These are phyloP conservation scores for Eptatretus burgeri DNA, from an alignment of 2,113 vertebrate species.

Conservation along the genomic window DNA sequence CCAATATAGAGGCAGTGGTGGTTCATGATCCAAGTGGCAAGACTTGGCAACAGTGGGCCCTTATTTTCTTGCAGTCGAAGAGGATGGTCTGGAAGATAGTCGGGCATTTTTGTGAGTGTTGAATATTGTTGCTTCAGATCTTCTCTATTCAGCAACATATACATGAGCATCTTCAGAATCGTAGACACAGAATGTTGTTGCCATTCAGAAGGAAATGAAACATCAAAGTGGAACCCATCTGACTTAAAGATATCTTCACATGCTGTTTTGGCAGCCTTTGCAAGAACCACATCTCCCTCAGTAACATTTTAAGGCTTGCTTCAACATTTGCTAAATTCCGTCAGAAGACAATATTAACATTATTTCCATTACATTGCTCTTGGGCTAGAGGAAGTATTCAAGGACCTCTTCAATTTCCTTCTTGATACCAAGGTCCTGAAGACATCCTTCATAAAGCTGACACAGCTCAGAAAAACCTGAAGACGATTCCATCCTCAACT, in stretches of 20 bases:
- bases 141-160: background rate
- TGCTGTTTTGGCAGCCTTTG: background rate
- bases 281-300: background rate
- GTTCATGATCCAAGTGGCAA: background rate
- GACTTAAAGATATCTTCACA: background rate
- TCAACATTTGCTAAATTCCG: conserved; percentile 4
- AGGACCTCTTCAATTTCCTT: conserved; percentile 3
- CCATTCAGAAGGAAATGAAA: background rate
- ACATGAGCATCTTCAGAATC: no score
- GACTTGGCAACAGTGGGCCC: background rate
- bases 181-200: no score
- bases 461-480: conserved; percentile 2
- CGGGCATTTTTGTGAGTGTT: background rate
- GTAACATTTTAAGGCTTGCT: background rate
- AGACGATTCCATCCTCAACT: background rate
- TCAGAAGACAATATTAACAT: background rate
- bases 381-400: background rate
- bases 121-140: background rate
- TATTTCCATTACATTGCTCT: background rate
- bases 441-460: conserved; percentile 2
- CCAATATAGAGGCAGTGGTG: background rate
- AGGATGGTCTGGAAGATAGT: background rate
- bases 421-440: conserved; percentile 1
- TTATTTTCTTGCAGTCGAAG: background rate
- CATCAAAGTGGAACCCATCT: background rate